Percentiles rank a stretch among this genome's conserved stretches.
Evolutionary conservation across 2,888 invertebrate genomes (phyloP).

Genomic region (Calephelis perditalis): DNA sequence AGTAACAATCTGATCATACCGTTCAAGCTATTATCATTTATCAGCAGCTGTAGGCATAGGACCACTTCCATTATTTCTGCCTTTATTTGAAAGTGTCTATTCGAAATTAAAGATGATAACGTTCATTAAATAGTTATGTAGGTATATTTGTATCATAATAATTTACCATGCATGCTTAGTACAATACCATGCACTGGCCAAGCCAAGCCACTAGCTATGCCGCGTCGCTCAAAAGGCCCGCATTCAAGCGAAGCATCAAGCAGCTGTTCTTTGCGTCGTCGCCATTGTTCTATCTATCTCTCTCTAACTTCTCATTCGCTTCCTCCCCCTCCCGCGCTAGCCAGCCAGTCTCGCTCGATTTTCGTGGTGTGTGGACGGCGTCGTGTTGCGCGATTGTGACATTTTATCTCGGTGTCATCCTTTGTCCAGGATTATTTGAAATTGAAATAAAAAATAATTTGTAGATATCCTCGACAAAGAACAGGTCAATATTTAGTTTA

Average conservation of each 20-base stretch:
- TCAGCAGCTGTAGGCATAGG: too few species aligned
- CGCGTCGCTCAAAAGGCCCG: not conserved
- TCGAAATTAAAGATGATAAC: too few species aligned
- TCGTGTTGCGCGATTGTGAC: constrained; percentile 34
- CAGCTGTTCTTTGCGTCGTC: constrained; percentile 67
- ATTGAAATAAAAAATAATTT: constrained; percentile 26
- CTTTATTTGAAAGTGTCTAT: too few species aligned
- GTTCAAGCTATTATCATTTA: too few species aligned
- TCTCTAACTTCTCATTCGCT: constrained; percentile 34
- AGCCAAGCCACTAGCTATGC: not conserved
- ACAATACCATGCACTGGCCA: too few species aligned
- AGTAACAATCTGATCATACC: too few species aligned
- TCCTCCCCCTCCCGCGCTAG: constrained; percentile 37
- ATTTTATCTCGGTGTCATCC: constrained; percentile 61
- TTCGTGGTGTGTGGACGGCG: constrained; percentile 54
- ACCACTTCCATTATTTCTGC: too few species aligned
- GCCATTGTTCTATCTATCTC: constrained; percentile 63
- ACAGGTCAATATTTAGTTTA: constrained; percentile 31
- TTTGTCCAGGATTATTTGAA: constrained; percentile 63
- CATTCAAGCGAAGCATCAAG: constrained; percentile 27
- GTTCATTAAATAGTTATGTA: too few species aligned
- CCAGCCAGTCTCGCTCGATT: constrained; percentile 72
- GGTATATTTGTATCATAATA: too few species aligned
- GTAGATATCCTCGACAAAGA: constrained; percentile 16
- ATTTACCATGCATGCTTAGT: too few species aligned